Base-by-base conservation (phyloP, 2,888 invertebrate species). In the Troilus luridus region DNA sequence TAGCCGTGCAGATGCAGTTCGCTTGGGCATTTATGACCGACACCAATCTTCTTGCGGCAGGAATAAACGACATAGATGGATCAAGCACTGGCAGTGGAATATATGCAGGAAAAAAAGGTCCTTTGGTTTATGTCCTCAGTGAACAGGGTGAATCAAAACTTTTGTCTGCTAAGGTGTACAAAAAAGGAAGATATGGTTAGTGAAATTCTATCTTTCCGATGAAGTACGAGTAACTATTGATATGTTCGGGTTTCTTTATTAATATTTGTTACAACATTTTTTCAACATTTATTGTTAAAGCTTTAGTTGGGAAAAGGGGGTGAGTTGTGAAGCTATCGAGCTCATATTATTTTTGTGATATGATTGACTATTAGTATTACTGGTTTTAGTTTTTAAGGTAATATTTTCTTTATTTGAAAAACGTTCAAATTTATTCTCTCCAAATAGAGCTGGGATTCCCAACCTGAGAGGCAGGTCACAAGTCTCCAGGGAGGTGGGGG, bases 71-170 rank as follows among this genome's bases (percentile, higher is more conserved):
- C 2, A 94, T 95, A 0, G 21, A 88, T 0, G 90, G 88, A 10
- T 94, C 94, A 5, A 94, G 93, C 89, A 93, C 94, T 10, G 95
- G 95, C 21, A 95, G 95, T 92, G 95, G 95, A 10, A 95, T 96
- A 77, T 95, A 95, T 93, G 92, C 93, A 92, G 94, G 95, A 9
- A 92, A 93, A 9, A 91, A 93, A 17, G 94, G 94, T 12, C 89
- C 91, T 21, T 19, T 89, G 1, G 77, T 77, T n/a, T 91, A 91
- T 58, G 9, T 54, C 8, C 54, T 60, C 60, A 89, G 89, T n/a
- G 60, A 89, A 10, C 19, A 8, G 3, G 62, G 12, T 17, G 62
- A 60, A 64, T 21, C 89, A 11, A 2, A 10, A 41, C 67, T 89
- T 54, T 67, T 89, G 56, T 24, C 56, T 89, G 89, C 89, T 21